Evolutionary conservation across 2,797 vertebrate genomes (phyloP).

Genomic region (Myripristis murdjan): DNA sequence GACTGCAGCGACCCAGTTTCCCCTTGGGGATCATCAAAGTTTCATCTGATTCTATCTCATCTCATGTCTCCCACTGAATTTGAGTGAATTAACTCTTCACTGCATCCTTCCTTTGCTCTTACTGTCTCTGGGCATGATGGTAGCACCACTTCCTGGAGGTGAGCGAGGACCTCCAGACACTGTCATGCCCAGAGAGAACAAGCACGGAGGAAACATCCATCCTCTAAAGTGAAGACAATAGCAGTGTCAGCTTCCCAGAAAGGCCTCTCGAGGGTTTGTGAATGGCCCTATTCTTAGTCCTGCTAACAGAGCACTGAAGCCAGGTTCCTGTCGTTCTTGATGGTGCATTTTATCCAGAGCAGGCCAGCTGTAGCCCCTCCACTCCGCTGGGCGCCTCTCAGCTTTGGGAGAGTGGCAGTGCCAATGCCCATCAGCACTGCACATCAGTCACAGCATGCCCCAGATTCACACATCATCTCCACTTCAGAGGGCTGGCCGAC

Average conservation of each 20-base stretch:
- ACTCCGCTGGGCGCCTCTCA: slow-evolving; percentile 8
- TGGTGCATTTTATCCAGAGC: slow-evolving; percentile 39
- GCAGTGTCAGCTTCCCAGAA: slow-evolving; percentile 19
- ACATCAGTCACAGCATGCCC: slow-evolving; percentile 75
- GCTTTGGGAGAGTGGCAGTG: slow-evolving; percentile 21
- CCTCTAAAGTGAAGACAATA: slow-evolving; percentile 4
- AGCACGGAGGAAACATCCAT: neutral
- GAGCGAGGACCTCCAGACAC: neutral
- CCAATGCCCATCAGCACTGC: slow-evolving; percentile 67
- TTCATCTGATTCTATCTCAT: neutral
- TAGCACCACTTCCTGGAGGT: too few relatives aligned
- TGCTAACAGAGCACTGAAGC: slow-evolving; percentile 10
- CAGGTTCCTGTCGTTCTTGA: slow-evolving; percentile 47
- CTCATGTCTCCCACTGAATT: neutral
- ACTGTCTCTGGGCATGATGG: too few relatives aligned
- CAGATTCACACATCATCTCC: slow-evolving; percentile 78
- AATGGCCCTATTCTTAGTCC: neutral
- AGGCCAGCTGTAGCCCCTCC: slow-evolving; percentile 63
- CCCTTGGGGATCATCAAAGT: neutral
- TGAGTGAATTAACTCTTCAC: neutral
- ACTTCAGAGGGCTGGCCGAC: slow-evolving; percentile 68
- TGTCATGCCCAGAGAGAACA: neutral
- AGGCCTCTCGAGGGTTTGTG: slow-evolving; percentile 3
- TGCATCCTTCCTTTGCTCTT: too few relatives aligned
- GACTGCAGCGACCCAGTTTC: neutral